Percentiles rank a stretch among this genome's conserved stretches.
Conservation (phyloP, 2,888 invertebrate species). For the Hirudinaria manillensis region DNA sequence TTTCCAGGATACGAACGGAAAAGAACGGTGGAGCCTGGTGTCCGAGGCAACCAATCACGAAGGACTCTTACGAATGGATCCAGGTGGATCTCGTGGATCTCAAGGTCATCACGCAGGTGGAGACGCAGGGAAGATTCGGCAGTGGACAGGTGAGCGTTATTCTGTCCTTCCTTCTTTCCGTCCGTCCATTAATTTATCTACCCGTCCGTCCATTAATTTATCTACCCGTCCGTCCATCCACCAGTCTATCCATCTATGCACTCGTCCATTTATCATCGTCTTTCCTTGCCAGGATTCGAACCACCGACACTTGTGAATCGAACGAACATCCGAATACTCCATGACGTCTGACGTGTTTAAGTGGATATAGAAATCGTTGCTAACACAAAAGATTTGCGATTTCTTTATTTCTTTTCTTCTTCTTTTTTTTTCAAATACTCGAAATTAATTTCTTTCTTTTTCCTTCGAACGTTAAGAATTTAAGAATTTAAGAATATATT, state of each 20-base stretch:
- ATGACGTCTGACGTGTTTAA: no score
- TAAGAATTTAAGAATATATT: no score
- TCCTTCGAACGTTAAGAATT: no score
- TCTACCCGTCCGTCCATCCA: background rate
- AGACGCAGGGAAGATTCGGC: slow-evolving; percentile 86
- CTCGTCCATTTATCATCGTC: background rate
- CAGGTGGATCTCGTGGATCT: slow-evolving; percentile 73
- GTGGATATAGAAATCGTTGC: no score
- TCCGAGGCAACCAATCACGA: slow-evolving; percentile 71
- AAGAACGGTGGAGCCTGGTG: slow-evolving; percentile 86
- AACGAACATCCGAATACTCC: no score
- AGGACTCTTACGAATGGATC: slow-evolving; percentile 66
- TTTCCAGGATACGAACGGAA: slow-evolving; percentile 55
- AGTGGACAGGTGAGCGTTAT: slow-evolving; percentile 63
- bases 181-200: background rate
- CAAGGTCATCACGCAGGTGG: slow-evolving; percentile 75
- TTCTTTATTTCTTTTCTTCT: no score
- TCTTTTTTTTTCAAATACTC: no score
- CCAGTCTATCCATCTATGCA: background rate
- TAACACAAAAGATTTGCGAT: no score
- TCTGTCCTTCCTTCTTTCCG: background rate
- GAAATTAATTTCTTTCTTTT: no score
- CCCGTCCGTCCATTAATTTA: background rate
- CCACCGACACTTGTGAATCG: no score
- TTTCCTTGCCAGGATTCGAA: no score